These are phyloP conservation scores for Amblyopsis rosae DNA, from an alignment of 2,113 vertebrate genomes.

Conservation along the genomic window DNA sequence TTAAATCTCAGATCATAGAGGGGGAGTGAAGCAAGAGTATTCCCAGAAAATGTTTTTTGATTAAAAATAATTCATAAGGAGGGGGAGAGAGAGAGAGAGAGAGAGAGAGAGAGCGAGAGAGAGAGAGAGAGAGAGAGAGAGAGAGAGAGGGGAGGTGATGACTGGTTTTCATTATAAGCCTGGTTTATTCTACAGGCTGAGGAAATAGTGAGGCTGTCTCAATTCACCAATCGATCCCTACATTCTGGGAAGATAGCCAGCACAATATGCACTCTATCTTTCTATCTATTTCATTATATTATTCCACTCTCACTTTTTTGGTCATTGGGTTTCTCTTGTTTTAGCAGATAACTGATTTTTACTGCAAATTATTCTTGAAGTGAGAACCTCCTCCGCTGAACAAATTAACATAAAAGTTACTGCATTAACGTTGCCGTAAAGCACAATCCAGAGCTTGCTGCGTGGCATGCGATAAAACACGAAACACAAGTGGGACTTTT, in stretches of 20 bases:
- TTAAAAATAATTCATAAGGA: slow-evolving; percentile 23
- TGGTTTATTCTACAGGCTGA: slow-evolving; percentile 52
- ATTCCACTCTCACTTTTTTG: slow-evolving; percentile 19
- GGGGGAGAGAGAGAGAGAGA: not conserved
- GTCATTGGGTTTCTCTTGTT: slow-evolving; percentile 53
- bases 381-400: slow-evolving; percentile 37
- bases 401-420: slow-evolving; percentile 59
- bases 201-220: slow-evolving; percentile 55
- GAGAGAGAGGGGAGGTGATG: slow-evolving; percentile 40
- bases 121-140: not conserved
- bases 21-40: slow-evolving; percentile 56
- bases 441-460: slow-evolving; percentile 42
- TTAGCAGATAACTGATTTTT: slow-evolving; percentile 63
- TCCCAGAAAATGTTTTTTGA: slow-evolving; percentile 25
- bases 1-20: slow-evolving; percentile 61
- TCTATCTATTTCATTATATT: slow-evolving; percentile 21
- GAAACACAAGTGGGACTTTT: slow-evolving; percentile 43
- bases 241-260: slow-evolving; percentile 59
- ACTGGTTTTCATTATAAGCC: slow-evolving; percentile 65
- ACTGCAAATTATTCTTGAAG: slow-evolving; percentile 46
- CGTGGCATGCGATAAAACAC: slow-evolving; percentile 51
- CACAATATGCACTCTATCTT: slow-evolving; percentile 45
- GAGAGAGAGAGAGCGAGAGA: slow-evolving; percentile 24
- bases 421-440: slow-evolving; percentile 26
- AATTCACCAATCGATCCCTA: slow-evolving; percentile 55